phyloP scores from a whole-genome alignment of 2,888 invertebrate genomes.

The Byasa hedistus region DNA sequence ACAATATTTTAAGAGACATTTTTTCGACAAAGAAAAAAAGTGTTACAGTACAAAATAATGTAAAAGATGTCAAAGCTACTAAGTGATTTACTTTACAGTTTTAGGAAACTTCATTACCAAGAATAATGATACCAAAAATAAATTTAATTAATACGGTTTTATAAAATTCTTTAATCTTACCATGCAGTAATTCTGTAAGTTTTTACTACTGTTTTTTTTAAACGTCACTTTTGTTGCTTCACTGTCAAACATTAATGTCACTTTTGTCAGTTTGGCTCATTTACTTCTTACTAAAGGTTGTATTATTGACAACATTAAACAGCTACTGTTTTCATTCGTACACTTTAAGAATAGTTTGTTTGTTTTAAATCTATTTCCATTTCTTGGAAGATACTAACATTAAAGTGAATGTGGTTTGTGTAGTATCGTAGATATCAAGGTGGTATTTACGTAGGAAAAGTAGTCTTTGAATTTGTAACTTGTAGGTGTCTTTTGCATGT shows the following conservation, averaged over 20 bases:
- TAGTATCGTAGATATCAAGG: conserved; percentile 37
- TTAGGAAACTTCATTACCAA: too few relatives aligned
- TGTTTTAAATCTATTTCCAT: conserved; percentile 8
- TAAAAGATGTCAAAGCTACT: too few relatives aligned
- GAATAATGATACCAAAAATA: too few relatives aligned
- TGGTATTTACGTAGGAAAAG: conserved; percentile 35
- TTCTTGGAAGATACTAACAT: background rate
- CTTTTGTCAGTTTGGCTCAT: conserved; percentile 5
- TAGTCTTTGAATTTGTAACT: conserved; percentile 39
- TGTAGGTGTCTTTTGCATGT: conserved; percentile 55
- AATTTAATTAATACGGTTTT: too few relatives aligned
- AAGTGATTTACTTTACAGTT: too few relatives aligned
- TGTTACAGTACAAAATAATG: too few relatives aligned
- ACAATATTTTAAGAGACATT: too few relatives aligned
- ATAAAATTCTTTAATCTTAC: too few relatives aligned
- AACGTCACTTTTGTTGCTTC: background rate
- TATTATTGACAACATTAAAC: conserved; percentile 6
- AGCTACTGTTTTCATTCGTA: background rate
- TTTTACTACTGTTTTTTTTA: too few relatives aligned
- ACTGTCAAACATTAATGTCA: conserved; percentile 20
- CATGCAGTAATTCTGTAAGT: too few relatives aligned
- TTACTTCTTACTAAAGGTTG: conserved; percentile 6
- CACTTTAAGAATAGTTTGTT: conserved; percentile 20
- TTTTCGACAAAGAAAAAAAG: too few relatives aligned
- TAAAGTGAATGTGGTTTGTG: conserved; percentile 27